A percentile compares a stretch with the other conserved stretches of the same genome.
These are phyloP conservation scores for Listronotus bonariensis DNA, from an alignment of 1,140 invertebrate species.

Conservation along the genomic window DNA sequence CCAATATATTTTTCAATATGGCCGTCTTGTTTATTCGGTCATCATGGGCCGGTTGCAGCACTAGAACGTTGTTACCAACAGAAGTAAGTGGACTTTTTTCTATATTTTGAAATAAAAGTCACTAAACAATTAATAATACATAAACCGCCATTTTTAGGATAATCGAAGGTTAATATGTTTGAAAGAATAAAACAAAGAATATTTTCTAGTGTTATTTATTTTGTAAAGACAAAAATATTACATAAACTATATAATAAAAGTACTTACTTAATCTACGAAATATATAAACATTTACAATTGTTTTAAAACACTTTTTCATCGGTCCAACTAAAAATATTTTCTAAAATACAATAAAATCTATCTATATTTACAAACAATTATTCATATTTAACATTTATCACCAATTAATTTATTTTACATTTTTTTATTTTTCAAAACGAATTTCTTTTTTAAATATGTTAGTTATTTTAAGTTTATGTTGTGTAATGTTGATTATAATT, in stretches of 20 bases:
- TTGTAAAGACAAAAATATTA: constrained; percentile 51
- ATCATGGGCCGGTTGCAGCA: too few species aligned
- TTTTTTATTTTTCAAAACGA: constrained; percentile 1
- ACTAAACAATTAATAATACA: too few species aligned
- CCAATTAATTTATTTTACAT: constrained; percentile 25
- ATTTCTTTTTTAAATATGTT: background rate
- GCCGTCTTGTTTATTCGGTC: too few species aligned
- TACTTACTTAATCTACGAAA: constrained; percentile 45
- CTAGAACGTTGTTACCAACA: too few species aligned
- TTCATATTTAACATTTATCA: constrained; percentile 36
- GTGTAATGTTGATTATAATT: too few species aligned
- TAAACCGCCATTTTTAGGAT: too few species aligned
- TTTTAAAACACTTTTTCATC: constrained; percentile 16
- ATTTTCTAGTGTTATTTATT: constrained; percentile 38
- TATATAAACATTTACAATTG: constrained; percentile 43
- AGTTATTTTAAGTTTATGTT: too few species aligned
- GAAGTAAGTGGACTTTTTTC: too few species aligned
- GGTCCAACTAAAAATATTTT: constrained; percentile 19
- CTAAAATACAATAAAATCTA: constrained; percentile 30
- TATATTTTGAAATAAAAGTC: too few species aligned
- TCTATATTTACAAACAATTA: constrained; percentile 37
- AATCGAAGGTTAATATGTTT: too few species aligned
- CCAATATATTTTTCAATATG: too few species aligned
- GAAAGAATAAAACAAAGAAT: too few species aligned
- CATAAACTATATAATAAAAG: constrained; percentile 52